These are phyloP conservation scores for Zapus hudsonius DNA, from an alignment of 2,113 vertebrate species.

Conservation along the genomic window DNA sequence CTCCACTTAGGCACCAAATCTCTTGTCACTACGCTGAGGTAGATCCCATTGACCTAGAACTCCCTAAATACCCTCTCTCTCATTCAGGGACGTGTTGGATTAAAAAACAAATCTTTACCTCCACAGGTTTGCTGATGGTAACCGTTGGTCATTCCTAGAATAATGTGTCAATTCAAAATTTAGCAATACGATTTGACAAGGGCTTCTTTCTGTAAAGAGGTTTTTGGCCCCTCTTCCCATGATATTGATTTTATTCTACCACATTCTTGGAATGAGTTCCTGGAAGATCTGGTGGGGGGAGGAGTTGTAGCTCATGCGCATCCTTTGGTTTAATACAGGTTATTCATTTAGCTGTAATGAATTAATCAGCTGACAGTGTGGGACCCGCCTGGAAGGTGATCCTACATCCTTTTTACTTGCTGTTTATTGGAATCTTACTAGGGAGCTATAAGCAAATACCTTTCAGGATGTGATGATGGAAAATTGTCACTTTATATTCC, in stretches of 20 bases:
- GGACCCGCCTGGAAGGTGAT: slow-evolving; percentile 33
- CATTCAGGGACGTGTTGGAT: background rate
- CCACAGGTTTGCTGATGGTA: slow-evolving; percentile 64
- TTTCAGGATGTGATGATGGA: slow-evolving; percentile 75
- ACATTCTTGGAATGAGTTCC: slow-evolving; percentile 63
- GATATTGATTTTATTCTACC: slow-evolving; percentile 66
- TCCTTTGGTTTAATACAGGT: slow-evolving; percentile 65
- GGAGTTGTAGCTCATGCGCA: background rate
- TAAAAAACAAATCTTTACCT: slow-evolving; percentile 23
- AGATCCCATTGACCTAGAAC: background rate
- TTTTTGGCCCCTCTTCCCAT: background rate
- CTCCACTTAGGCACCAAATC: slow-evolving; percentile 83
- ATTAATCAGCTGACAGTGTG: slow-evolving; percentile 68
- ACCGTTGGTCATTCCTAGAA: slow-evolving; percentile 65
- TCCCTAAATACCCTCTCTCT: slow-evolving; percentile 51
- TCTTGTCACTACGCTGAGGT: slow-evolving; percentile 78
- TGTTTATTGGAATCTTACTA: slow-evolving; percentile 67
- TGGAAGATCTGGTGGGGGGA: slow-evolving; percentile 49
- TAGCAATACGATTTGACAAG: slow-evolving; percentile 70
- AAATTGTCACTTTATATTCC: slow-evolving; percentile 80
- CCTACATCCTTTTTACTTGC: slow-evolving; percentile 64
- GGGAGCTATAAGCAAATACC: slow-evolving; percentile 75
- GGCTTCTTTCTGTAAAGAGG: slow-evolving; percentile 55
- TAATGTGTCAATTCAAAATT: slow-evolving; percentile 70
- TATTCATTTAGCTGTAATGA: slow-evolving; percentile 71